Percentiles rank a stretch among this genome's conserved stretches.
These are phyloP conservation scores for Chamaea fasciata DNA, from an alignment of 2,113 vertebrate species.

Conservation along the genomic window DNA sequence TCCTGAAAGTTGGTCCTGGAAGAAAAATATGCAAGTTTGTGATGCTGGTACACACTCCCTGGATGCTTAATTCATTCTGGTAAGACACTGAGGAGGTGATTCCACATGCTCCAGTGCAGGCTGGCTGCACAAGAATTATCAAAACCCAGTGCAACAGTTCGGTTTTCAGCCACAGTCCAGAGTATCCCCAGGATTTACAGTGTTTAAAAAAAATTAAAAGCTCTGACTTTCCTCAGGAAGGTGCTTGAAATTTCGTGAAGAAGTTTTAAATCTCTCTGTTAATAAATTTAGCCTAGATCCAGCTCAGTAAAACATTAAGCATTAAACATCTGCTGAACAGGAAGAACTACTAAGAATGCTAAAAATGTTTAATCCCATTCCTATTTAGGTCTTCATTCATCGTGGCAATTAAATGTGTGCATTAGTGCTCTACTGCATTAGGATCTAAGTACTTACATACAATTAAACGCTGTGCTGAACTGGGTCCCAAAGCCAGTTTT, in stretches of 20 bases:
- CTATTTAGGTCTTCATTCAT: constrained; percentile 28
- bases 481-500: constrained; percentile 1
- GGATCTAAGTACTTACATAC: background rate
- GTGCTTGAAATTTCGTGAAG: background rate
- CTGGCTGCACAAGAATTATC: background rate
- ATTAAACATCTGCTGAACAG: background rate
- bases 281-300: background rate
- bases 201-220: background rate
- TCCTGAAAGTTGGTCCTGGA: background rate
- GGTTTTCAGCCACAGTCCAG: background rate
- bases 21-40: background rate
- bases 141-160: background rate
- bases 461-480: background rate
- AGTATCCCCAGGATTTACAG: background rate
- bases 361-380: background rate
- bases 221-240: background rate
- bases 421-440: constrained; percentile 25
- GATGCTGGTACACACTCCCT: background rate
- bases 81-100: background rate
- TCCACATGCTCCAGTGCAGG: fast-evolving
- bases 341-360: background rate
- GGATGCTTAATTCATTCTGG: background rate
- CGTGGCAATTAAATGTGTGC: constrained; percentile 22
- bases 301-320: background rate
- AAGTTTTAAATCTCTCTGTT: background rate